phyloP scores from a whole-genome alignment of 2,888 invertebrate species.

The Stenodera caucasica region DNA sequence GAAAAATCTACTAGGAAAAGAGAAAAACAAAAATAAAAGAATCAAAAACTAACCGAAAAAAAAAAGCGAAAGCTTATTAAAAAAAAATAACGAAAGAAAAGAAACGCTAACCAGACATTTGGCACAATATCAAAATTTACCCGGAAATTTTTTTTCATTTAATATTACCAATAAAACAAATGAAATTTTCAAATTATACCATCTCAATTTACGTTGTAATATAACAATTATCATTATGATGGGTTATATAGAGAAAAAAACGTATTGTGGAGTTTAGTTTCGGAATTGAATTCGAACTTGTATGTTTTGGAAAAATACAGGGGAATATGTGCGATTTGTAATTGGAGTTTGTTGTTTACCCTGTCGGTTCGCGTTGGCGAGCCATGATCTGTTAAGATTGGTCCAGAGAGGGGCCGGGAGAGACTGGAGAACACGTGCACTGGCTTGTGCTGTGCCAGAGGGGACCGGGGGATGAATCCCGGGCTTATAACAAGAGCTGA shows the following conservation, averaged over 20 bases:
- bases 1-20: neutral
- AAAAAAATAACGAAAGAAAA: neutral
- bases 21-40: neutral
- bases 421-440: constrained; percentile 41
- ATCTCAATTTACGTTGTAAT: too few species aligned
- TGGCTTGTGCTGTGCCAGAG: constrained; percentile 34
- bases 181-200: too few species aligned
- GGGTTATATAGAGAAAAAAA: too few species aligned
- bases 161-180: neutral
- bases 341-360: constrained; percentile 37
- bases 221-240: too few species aligned
- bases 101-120: constrained; percentile 2
- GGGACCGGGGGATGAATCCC: constrained; percentile 30
- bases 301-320: constrained; percentile 20
- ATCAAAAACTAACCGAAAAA: neutral
- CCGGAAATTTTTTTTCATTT: neutral
- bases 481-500: constrained; percentile 35
- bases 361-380: constrained; percentile 35
- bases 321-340: constrained; percentile 25
- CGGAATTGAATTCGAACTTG: neutral
- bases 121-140: neutral
- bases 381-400: constrained; percentile 27
- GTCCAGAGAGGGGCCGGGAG: constrained; percentile 19
- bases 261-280: too few species aligned
- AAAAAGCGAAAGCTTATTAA: too few species aligned